These are phyloP conservation scores for Microcebus jonahi DNA, from an alignment of 2,113 vertebrate genomes.

Conservation along the genomic window DNA sequence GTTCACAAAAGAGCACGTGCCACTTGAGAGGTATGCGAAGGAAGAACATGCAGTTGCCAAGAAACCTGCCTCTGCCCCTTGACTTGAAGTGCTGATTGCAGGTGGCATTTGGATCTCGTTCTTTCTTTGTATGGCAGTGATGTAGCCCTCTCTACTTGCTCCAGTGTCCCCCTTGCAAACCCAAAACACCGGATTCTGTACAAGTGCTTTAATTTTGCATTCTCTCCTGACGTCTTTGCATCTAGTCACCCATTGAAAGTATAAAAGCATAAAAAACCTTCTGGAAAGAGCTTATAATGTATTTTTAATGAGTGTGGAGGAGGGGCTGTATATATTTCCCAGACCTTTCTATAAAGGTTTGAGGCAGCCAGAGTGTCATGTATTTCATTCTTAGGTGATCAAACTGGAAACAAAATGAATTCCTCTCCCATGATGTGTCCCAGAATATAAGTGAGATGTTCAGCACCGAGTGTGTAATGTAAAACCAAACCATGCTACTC, in stretches of 20 bases:
- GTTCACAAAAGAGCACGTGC: not conserved
- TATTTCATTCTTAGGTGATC: not conserved
- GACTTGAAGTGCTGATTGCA: not conserved
- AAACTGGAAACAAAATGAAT: not conserved
- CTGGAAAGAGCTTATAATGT: not conserved
- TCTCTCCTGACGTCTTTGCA: not conserved
- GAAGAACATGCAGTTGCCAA: not conserved
- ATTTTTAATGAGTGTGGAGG: not conserved
- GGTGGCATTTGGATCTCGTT: not conserved
- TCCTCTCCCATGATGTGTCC: not conserved
- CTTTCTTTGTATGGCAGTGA: not conserved
- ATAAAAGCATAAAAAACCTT: not conserved
- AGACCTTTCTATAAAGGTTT: not conserved
- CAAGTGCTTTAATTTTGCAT: not conserved
- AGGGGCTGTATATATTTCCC: not conserved
- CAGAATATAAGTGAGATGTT: not conserved
- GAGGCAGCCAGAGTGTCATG: not conserved
- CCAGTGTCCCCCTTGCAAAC: not conserved
- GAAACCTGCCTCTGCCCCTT: not conserved
- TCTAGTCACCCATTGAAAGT: not conserved
- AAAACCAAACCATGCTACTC: not conserved
- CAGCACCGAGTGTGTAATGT: not conserved
- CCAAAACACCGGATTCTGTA: not conserved
- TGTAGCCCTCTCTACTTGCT: not conserved
- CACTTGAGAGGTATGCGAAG: not conserved